phyloP scores from a whole-genome alignment of 2,113 vertebrate genomes.

The Heterotilapia buettikoferi region DNA sequence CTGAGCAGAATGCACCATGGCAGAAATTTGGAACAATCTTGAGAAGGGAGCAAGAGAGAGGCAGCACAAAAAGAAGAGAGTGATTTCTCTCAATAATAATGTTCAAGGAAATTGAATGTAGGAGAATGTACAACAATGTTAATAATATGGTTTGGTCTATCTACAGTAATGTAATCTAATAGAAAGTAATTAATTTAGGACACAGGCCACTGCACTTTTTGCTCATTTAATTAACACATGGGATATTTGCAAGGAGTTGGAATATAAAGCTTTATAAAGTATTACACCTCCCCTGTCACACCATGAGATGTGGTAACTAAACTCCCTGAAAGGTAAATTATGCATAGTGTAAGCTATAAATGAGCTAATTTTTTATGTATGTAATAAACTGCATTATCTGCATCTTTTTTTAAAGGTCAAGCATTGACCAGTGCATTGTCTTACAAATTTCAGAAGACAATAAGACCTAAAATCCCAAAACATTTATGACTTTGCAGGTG shows the following conservation, averaged over 20 bases:
- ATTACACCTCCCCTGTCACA: constrained; percentile 59
- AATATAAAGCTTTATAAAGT: constrained; percentile 66
- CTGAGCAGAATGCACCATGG: constrained; percentile 68
- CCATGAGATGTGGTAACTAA: constrained; percentile 31
- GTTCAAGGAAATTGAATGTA: constrained; percentile 81
- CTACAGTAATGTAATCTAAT: constrained; percentile 77
- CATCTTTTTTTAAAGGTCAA: not conserved
- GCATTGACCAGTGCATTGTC: not conserved
- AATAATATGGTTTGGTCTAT: constrained; percentile 71
- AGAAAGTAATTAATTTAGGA: constrained; percentile 82
- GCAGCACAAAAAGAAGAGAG: constrained; percentile 24
- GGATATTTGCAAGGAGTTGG: constrained; percentile 65
- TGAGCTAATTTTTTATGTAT: not conserved
- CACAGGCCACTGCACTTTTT: constrained; percentile 79
- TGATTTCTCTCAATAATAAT: constrained; percentile 70
- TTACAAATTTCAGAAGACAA: not conserved
- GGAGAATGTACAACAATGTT: constrained; percentile 77
- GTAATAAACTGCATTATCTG: not conserved
- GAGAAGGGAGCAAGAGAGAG: constrained; percentile 42
- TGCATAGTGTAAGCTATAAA: constrained; percentile 14
- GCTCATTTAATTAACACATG: constrained; percentile 76
- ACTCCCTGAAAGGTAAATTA: constrained; percentile 40
- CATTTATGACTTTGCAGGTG: not conserved
- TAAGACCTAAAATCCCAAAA: not conserved
- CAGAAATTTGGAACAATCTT: constrained; percentile 66